Conservation (phyloP, 2,888 invertebrate genomes). For the Trissonchulus sp. region DNA sequence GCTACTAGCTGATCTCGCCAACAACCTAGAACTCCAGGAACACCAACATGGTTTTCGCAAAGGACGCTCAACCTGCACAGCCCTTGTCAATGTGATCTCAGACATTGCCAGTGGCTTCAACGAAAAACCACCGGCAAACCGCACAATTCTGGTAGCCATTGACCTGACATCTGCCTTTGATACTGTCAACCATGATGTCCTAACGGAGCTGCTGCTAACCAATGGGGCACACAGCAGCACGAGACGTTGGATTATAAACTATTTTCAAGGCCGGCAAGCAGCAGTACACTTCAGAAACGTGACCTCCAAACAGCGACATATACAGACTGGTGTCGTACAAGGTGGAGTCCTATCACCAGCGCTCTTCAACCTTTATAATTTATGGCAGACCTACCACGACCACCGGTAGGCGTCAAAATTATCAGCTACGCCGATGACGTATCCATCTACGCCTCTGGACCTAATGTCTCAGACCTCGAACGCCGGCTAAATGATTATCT, state of each 20-base stretch:
- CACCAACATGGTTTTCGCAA: constrained; percentile 10
- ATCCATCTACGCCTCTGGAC: not conserved
- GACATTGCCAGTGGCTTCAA: constrained; percentile 6
- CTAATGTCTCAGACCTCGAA: constrained; percentile 1
- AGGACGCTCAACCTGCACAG: not conserved
- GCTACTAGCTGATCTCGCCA: not conserved
- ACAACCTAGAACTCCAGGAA: not conserved
- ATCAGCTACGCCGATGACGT: constrained; percentile 13
- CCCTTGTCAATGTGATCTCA: not conserved
- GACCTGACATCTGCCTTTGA: not conserved
- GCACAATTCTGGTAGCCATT: not conserved
- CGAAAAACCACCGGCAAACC: not conserved
- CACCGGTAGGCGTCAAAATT: not conserved
- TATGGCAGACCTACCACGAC: not conserved
- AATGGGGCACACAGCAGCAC: not conserved
- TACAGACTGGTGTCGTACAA: not conserved
- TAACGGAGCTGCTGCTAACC: not conserved
- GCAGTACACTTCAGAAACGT: not conserved
- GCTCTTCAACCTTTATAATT: not conserved
- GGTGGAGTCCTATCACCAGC: not conserved
- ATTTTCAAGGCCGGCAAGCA: not conserved
- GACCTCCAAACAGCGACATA: not conserved
- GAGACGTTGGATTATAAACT: constrained; percentile 1
- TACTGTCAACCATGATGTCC: too few relatives aligned
- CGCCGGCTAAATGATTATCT: constrained; percentile 4